Conservation (phyloP, 2,113 vertebrate genomes). For the Tachysurus vachellii region DNA sequence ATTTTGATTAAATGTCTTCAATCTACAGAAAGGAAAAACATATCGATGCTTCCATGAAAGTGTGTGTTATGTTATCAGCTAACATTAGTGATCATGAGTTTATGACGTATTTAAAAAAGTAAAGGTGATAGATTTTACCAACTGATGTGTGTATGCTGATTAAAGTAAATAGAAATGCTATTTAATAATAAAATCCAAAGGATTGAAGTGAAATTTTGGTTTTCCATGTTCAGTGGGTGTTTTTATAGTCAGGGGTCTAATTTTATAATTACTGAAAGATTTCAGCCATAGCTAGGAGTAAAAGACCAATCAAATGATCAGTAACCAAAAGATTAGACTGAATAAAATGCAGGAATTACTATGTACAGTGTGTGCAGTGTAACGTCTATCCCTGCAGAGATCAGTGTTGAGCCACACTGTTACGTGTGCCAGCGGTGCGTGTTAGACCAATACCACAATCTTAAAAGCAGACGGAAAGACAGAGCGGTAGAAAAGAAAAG, state of each 20-base stretch:
- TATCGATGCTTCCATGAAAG: neutral
- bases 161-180: neutral
- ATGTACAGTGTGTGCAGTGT: neutral
- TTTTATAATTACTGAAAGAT: neutral
- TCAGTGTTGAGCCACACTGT: slow-evolving; percentile 45
- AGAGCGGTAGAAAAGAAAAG: slow-evolving; percentile 53
- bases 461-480: slow-evolving; percentile 28
- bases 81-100: neutral
- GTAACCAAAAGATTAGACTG: neutral
- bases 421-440: neutral
- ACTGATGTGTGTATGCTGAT: neutral
- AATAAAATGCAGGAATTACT: neutral
- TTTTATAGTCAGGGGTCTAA: neutral
- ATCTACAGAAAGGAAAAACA: neutral
- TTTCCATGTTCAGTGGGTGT: neutral
- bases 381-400: slow-evolving; percentile 61
- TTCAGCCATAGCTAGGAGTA: neutral
- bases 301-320: neutral
- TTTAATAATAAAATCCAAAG: neutral
- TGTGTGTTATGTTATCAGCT: neutral
- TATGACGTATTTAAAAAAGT: neutral
- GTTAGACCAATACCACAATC: neutral
- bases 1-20: neutral
- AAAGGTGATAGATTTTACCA: neutral
- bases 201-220: neutral